Percentiles rank a stretch among this genome's conserved stretches.
phyloP scores from a whole-genome alignment of 92 coral and sea anemone genomes.

The Phymanthus crucifer region DNA sequence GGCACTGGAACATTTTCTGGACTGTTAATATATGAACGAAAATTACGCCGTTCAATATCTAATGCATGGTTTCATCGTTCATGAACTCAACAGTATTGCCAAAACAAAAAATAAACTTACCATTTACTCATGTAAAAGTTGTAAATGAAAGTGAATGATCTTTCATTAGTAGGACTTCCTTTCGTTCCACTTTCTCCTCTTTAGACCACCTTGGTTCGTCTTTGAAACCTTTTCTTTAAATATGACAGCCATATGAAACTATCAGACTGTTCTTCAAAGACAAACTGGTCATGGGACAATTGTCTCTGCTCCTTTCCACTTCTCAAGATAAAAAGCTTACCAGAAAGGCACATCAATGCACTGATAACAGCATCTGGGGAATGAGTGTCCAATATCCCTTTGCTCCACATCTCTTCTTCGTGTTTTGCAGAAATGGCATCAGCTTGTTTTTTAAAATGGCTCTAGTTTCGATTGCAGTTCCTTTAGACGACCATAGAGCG shows the following conservation, averaged over 20 bases:
- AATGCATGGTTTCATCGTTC: too few species aligned
- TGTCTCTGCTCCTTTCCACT: slow-evolving; percentile 41
- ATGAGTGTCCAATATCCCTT: slow-evolving; percentile 28
- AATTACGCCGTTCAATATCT: not conserved
- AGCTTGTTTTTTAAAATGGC: slow-evolving; percentile 26
- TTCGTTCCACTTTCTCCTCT: slow-evolving; percentile 32
- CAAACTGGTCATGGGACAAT: slow-evolving; percentile 20
- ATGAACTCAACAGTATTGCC: not conserved
- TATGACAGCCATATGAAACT: slow-evolving; percentile 2
- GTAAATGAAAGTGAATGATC: slow-evolving; percentile 41
- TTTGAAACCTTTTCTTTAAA: slow-evolving; percentile 20
- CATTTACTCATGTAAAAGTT: not conserved
- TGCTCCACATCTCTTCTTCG: slow-evolving; percentile 27
- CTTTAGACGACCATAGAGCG: slow-evolving; percentile 30
- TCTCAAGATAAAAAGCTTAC: slow-evolving; percentile 19
- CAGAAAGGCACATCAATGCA: slow-evolving; percentile 28
- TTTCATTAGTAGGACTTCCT: slow-evolving; percentile 36
- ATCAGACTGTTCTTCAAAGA: slow-evolving; percentile 13
- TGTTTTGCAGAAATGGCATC: slow-evolving; percentile 22
- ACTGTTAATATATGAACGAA: slow-evolving; percentile 14
- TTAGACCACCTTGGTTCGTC: slow-evolving; percentile 57
- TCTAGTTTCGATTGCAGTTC: slow-evolving; percentile 28
- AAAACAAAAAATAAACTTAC: not conserved
- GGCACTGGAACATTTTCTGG: slow-evolving; percentile 23
- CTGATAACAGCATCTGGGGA: slow-evolving; percentile 26